Base-by-base conservation (phyloP, 2,888 invertebrate genomes). In the Lutraria lutraria region DNA sequence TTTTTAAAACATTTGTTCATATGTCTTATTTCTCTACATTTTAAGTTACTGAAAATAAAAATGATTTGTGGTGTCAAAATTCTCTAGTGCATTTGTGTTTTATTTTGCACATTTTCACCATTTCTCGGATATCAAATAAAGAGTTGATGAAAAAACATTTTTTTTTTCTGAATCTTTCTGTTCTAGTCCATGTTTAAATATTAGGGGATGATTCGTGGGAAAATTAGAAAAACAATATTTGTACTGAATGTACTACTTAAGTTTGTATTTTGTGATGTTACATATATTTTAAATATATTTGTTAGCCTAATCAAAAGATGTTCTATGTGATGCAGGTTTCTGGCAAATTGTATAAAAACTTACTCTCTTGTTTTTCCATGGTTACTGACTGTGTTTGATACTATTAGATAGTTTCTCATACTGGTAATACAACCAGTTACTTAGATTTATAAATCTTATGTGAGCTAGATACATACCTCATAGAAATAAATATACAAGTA, bases 391-490 rank as follows among this genome's bases (percentile, higher is more conserved):
- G 8, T 4, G 8, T 43, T 43, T 43, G 43, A 43, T 56, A 56
- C 56, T 56, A 12, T 15, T 56, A 56, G 56, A 56, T 56, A 19
- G 19, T 56, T 56, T 56, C 3, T 56, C 56, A 56, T 56, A 56
- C 56, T 16, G 56, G 19, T 56, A 16, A 1, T 68, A 68, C 63
- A 68, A 68, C 25, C 63, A 68, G 25, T 68, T 68, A 25, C 63
- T n/a, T 68, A 68, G 25, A 25, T 68, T 68, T 68, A 25, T 56
- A 56, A 56, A 56, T 56, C 56, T 56, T 16, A 15, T 56, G 1
- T 68, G 25, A 68, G 63, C 63, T 68, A 21, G 12, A 68, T 25
- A 68, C 25, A 68, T 68, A 68, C 63, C 63, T 68, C 63, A 68
- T 68, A 25, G 63, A 25, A 68, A 25, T 68, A 25, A 68, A 68